Evolutionary conservation across 2,888 invertebrate genomes (phyloP).

Genomic region (Parnassius orleans): DNA sequence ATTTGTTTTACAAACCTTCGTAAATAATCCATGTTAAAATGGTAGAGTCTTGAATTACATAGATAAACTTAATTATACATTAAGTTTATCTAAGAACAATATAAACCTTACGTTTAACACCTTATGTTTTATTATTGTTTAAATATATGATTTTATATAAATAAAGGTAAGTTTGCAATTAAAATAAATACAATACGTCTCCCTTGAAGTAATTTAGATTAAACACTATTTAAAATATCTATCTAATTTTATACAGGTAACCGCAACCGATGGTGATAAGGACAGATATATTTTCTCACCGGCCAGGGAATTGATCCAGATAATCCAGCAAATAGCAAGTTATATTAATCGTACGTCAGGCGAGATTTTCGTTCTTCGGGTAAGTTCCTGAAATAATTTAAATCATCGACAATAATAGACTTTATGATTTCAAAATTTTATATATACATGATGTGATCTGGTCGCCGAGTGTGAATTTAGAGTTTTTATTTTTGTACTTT

Average conservation of each 20-base stretch:
- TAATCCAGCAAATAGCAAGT: slow-evolving; percentile 97
- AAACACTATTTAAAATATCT: background rate
- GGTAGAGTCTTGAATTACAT: too few relatives aligned
- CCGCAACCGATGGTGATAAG: slow-evolving; percentile 97
- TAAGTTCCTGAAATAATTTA: slow-evolving; percentile 64
- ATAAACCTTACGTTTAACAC: too few relatives aligned
- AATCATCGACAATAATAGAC: background rate
- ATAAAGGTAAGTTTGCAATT: too few relatives aligned
- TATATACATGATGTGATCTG: too few relatives aligned
- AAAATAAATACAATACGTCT: slow-evolving; percentile 96
- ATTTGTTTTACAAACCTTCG: too few relatives aligned
- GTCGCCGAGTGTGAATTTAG: too few relatives aligned
- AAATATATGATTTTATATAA: too few relatives aligned
- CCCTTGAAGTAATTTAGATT: slow-evolving; percentile 61
- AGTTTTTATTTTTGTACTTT: background rate
- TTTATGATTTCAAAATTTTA: background rate
- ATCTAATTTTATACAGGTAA: slow-evolving; percentile 84
- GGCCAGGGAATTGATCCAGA: slow-evolving; percentile 98
- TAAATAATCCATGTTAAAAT: too few relatives aligned
- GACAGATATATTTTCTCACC: slow-evolving; percentile 96
- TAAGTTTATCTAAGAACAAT: too few relatives aligned
- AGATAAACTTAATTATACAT: too few relatives aligned
- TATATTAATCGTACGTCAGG: slow-evolving; percentile 97
- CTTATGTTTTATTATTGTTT: too few relatives aligned
- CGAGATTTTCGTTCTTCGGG: slow-evolving; percentile 97